phyloP scores from a whole-genome alignment of 2,797 vertebrate genomes.

The Phalloptychus januarius region DNA sequence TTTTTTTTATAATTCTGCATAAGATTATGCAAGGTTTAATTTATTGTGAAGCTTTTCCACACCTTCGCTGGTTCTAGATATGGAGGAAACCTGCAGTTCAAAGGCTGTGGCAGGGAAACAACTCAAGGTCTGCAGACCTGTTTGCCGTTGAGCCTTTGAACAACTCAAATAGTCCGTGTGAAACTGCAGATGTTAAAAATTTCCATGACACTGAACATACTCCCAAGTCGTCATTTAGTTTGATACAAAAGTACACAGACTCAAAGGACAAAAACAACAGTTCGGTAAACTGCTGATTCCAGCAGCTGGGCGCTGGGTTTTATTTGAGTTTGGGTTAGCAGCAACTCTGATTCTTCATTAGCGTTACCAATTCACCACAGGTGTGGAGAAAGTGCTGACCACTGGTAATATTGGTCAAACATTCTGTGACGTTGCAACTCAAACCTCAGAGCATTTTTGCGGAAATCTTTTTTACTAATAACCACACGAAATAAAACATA shows the following conservation, averaged over 20 bases:
- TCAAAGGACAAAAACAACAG: not conserved
- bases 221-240: not conserved
- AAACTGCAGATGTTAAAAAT: slow-evolving; percentile 8
- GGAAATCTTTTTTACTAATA: not conserved
- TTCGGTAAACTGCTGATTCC: not conserved
- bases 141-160: slow-evolving; percentile 10
- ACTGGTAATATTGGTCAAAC: not conserved
- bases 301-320: not conserved
- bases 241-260: slow-evolving; percentile 14
- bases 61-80: not conserved
- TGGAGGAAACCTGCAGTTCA: not conserved
- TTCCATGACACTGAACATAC: not conserved
- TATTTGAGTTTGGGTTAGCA: not conserved
- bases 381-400: not conserved
- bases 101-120: not conserved
- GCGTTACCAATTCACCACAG: not conserved
- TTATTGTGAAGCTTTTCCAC: not conserved
- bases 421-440: not conserved
- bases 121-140: slow-evolving; percentile 23
- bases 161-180: not conserved
- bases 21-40: not conserved
- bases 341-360: not conserved
- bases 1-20: not conserved
- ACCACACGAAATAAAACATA: not conserved
- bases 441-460: not conserved